Evolutionary conservation across 2,113 vertebrate species (phyloP).

Genomic region (Cavia aperea): DNA sequence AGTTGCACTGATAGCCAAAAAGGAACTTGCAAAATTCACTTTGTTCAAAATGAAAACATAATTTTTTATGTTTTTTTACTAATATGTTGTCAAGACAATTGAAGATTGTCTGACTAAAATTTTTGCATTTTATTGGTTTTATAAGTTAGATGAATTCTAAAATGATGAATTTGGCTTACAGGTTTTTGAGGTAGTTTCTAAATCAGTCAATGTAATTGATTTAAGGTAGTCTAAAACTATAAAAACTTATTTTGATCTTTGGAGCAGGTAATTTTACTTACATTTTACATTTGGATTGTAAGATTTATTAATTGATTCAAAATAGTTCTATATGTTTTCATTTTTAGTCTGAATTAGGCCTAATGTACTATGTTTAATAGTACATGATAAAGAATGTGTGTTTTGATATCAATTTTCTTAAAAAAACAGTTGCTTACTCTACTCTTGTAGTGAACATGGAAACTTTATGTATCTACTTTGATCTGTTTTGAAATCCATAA

Average conservation of each 20-base stretch:
- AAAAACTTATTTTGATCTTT: background rate
- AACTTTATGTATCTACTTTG: background rate
- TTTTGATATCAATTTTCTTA: background rate
- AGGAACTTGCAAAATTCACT: background rate
- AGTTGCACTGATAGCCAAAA: background rate
- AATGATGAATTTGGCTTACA: background rate
- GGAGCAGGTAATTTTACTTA: background rate
- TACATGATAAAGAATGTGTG: background rate
- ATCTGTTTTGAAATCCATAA: background rate
- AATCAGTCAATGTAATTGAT: slow-evolving; percentile 6
- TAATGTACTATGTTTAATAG: background rate
- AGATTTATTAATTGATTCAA: background rate
- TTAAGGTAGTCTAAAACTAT: background rate
- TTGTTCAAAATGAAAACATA: slow-evolving; percentile 3
- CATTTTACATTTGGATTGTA: background rate
- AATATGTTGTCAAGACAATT: background rate
- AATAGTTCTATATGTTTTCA: background rate
- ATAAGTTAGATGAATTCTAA: background rate
- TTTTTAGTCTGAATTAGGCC: background rate
- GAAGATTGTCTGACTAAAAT: background rate
- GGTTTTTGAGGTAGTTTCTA: background rate
- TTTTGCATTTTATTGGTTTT: background rate
- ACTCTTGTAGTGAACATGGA: background rate
- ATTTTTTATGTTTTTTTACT: background rate
- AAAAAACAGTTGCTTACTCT: background rate